Evolutionary conservation across 2,888 invertebrate genomes (phyloP), one percentile per base, ranked within the genome.

Genomic region (Electrophaes corylata): DNA sequence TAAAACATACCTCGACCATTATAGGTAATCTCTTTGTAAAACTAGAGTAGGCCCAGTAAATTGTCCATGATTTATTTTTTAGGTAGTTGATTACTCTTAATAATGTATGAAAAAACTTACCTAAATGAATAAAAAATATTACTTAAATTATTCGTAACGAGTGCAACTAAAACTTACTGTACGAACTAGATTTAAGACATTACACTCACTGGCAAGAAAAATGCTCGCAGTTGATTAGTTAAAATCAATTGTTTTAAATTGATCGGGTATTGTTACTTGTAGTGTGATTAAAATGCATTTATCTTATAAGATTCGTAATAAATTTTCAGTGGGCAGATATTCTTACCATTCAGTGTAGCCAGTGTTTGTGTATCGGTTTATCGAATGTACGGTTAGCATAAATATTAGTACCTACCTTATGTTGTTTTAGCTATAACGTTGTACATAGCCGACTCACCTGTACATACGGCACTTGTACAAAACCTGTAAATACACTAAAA

Each of bases 401-500:
- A 61, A 63, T 45, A 47, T 35, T 51, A 47, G 19, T 45, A 45
- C 23, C 20, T 56, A 29, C 26, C 8, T 16, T 37, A 48, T 57
- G 62, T 69, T 61, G 62, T 64, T 65, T 56, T 63, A 59, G 59
- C 58, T 51, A 58, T 55, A 51, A 55, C 58, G 56, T 57, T 69
- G 67, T 69, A 67, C 65, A 71, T 71, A 68, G 66, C 59, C 61
- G 60, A 66, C 60, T 75, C 64, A 29, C 59, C 54, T 88, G 87
- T 88, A 88, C 78, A 88, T 88, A 87, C 64, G 53, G 69, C 72
- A 79, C 71, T 65, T 89, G 90, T 89, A 89, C 73, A 90, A 86
- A 89, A 62, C 71, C 62, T 90, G 90, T 91, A 89, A 88, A 91
- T 91, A 90, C 79, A 84, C 62, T 78, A 76, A 72, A 75, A 85